Percentiles rank a stretch among this genome's conserved stretches.
Evolutionary conservation across 2,113 vertebrate species (phyloP).

Genomic region (Lepisosteus osseus): DNA sequence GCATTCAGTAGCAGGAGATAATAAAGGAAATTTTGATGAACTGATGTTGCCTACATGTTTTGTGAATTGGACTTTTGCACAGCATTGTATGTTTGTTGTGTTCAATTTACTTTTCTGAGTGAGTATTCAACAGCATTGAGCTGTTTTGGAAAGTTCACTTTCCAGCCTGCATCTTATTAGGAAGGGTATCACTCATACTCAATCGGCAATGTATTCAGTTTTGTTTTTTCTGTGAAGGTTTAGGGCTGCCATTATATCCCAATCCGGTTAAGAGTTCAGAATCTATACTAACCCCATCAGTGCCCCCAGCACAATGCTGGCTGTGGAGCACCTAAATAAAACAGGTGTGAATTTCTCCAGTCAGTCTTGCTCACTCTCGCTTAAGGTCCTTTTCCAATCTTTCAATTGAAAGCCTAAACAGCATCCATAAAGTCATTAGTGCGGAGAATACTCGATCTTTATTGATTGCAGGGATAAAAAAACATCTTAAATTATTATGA

Average conservation of each 20-base stretch:
- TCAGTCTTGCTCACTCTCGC: constrained; percentile 69
- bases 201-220: no score
- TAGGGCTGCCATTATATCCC: background rate
- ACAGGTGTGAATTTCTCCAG: constrained; percentile 85
- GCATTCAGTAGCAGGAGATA: no score
- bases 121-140: no score
- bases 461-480: constrained; percentile 16
- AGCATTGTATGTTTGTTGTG: no score
- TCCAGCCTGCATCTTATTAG: no score
- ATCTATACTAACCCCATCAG: constrained; percentile 85
- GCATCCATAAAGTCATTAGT: constrained; percentile 80
- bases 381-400: constrained; percentile 61
- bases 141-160: no score
- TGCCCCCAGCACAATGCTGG: constrained; percentile 68
- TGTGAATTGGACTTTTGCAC: no score
- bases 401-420: constrained; percentile 74
- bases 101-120: no score
- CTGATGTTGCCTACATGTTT: no score
- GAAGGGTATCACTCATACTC: no score
- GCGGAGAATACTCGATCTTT: constrained; percentile 36
- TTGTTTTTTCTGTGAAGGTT: no score
- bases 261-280: constrained; percentile 62
- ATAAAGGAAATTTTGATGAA: no score
- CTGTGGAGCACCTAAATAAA: constrained; percentile 75
- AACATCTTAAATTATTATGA: background rate